Base-by-base conservation (phyloP, 2,113 vertebrate genomes). In the Odobenus rosmarus region DNA sequence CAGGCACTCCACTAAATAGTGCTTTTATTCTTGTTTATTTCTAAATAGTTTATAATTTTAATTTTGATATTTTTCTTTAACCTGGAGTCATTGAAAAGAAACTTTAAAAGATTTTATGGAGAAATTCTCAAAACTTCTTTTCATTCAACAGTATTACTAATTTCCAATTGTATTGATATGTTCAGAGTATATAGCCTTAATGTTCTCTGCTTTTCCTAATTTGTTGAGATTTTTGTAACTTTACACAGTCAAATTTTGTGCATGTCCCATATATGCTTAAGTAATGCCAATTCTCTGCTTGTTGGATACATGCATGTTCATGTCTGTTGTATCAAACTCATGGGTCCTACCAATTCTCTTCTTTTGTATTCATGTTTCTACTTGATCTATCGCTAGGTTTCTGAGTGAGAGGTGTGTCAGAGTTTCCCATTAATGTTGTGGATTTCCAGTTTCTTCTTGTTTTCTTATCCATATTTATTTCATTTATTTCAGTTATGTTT, bases 391-490 rank as follows among this genome's bases (percentile, higher is more conserved):
- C 59, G 28, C 33, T 36, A 42, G 23, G 19, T 83, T 95, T 93
- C 33, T 88, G 36, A 92, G 19, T 86, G 28, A 82, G 18, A n/a
- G 31, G 23, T 84, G 84, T 64, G 12, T n/a, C 85, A 76, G 55
- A 36, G 9, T 55, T 93, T 96, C 33, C 36, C 28, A 46, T 51
- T 85, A 59, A 61, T 72, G 19, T 59, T 59, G 18, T 84, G 9
- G 23, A 19, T 74, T 97, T 21, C 57, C 39, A 23, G 16, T 42
- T 93, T 96, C 84, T 84, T 91, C 39, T 96, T 93, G 19, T 72
- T 95, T 96, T 90, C 16, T n/a, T 71, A 74, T 39, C 14, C 33
- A 93, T 90, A 74, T 84, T 90, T 88, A 88, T 55, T 81, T 88
- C 1, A 5, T 51, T 81, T 81, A 74, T 62, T 74, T 95, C 81